A percentile compares a stretch with the other conserved stretches of the same genome.
Conservation (phyloP, 2,888 invertebrate species). For the Ernsta delagoae region DNA sequence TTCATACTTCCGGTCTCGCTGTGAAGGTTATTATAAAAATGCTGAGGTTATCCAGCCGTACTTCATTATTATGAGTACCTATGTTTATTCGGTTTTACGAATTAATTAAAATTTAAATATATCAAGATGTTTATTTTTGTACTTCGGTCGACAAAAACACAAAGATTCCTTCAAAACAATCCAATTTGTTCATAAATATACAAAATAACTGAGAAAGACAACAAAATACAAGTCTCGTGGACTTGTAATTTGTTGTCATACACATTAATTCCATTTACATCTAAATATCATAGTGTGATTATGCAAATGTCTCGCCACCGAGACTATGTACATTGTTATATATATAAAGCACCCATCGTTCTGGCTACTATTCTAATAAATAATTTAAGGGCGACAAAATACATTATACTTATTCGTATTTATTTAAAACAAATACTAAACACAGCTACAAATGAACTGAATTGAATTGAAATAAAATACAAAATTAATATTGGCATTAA, state of each 20-base stretch:
- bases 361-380: too few species aligned
- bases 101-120: background rate
- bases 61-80: background rate
- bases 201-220: background rate
- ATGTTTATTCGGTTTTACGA: too few species aligned
- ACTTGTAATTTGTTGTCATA: too few species aligned
- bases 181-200: background rate
- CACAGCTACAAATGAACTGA: too few species aligned
- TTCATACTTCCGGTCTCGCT: background rate
- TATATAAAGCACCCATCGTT: too few species aligned
- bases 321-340: too few species aligned
- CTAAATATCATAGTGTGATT: background rate
- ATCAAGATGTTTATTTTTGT: background rate
- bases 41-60: background rate
- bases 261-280: slow-evolving; percentile 1
- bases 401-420: too few species aligned
- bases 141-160: background rate
- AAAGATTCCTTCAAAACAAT: background rate
- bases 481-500: too few species aligned
- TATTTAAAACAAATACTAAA: too few species aligned
- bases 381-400: too few species aligned
- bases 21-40: background rate
- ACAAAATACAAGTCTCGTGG: background rate
- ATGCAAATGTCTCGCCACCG: background rate
- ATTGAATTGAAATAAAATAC: too few species aligned